Evolutionary conservation across 2,888 invertebrate species (phyloP).

Genomic region (Stenoptilia bipunctidactyla): DNA sequence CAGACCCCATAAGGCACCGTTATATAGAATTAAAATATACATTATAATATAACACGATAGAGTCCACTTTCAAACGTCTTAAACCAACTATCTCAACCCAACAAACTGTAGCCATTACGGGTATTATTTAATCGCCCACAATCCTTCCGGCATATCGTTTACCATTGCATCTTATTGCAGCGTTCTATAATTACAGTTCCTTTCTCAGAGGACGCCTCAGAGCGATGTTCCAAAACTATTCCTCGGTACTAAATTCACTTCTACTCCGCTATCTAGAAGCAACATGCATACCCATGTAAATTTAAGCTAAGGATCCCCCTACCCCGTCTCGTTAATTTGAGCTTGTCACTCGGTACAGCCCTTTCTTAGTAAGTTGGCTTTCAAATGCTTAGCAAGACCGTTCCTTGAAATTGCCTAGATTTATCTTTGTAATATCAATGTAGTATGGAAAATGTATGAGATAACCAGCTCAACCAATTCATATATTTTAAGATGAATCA

Average conservation of each 20-base stretch:
- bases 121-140: no score
- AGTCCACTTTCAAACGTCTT: no score
- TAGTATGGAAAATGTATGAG: background rate
- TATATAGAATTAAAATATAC: no score
- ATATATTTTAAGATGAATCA: no score
- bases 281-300: slow-evolving; percentile 66
- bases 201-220: background rate
- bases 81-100: no score
- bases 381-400: background rate
- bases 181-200: background rate
- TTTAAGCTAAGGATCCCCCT: slow-evolving; percentile 30
- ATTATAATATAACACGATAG: no score
- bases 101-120: no score
- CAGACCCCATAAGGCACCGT: no score
- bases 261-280: slow-evolving; percentile 35
- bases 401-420: background rate
- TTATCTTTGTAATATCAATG: slow-evolving; percentile 1
- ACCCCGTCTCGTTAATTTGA: slow-evolving; percentile 55
- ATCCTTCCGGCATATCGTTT: no score
- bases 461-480: no score
- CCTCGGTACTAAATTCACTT: background rate
- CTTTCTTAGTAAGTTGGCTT: slow-evolving; percentile 48
- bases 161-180: background rate
- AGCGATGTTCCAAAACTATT: background rate
- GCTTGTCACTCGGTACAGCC: slow-evolving; percentile 58